Percentiles rank a stretch among this genome's conserved stretches.
Conservation (phyloP, 2,888 invertebrate genomes). For the Schrankia costaestrigalis region DNA sequence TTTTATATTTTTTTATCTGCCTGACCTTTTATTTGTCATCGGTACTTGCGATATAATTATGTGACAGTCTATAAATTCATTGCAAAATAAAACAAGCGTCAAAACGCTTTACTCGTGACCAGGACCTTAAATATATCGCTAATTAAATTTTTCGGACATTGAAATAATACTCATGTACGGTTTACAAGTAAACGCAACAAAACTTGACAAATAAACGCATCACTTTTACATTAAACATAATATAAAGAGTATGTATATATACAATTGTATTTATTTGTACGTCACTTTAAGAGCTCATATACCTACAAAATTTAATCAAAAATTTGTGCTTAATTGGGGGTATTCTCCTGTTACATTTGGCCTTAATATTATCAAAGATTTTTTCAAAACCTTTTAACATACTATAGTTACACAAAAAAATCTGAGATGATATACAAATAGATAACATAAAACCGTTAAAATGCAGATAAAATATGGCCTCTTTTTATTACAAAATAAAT, state of each 20-base stretch:
- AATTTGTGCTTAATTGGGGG: constrained; percentile 62
- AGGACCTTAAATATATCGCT: too few relatives aligned
- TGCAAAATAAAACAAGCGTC: too few relatives aligned
- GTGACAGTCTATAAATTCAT: too few relatives aligned
- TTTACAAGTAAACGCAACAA: constrained; percentile 15
- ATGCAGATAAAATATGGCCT: constrained; percentile 63
- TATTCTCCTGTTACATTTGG: constrained; percentile 44
- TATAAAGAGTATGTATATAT: constrained; percentile 25
- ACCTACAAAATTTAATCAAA: constrained; percentile 34
- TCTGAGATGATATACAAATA: constrained; percentile 35
- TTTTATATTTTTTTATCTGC: too few relatives aligned
- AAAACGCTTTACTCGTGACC: too few relatives aligned
- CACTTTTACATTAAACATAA: too few relatives aligned
- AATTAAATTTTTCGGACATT: too few relatives aligned
- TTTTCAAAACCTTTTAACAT: constrained; percentile 47
- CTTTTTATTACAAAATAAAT: constrained; percentile 63
- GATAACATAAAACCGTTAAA: constrained; percentile 49
- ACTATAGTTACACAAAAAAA: too few relatives aligned
- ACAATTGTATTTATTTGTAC: constrained; percentile 35
- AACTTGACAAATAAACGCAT: constrained; percentile 10
- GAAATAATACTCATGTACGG: too few relatives aligned
- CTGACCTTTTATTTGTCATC: not conserved
- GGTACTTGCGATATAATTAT: not conserved
- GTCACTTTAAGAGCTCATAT: constrained; percentile 36
- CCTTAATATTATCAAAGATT: constrained; percentile 43